These are phyloP conservation scores for Drosophila orena DNA, from an alignment of 1,140 invertebrate genomes.

Conservation along the genomic window DNA sequence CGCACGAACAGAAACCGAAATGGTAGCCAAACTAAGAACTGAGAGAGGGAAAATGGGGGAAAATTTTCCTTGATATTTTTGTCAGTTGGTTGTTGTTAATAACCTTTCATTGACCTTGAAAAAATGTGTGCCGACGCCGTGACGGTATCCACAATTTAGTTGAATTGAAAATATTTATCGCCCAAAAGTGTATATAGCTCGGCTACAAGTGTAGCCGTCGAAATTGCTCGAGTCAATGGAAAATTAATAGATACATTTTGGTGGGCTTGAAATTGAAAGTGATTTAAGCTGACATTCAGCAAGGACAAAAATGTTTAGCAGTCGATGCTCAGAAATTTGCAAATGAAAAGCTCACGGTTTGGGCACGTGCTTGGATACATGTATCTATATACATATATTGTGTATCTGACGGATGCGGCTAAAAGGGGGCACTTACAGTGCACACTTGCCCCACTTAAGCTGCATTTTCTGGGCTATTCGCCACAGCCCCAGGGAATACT, in stretches of 20 bases:
- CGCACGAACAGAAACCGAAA: slow-evolving; percentile 38
- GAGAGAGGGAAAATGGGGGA: slow-evolving; percentile 35
- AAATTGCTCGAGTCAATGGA: slow-evolving; percentile 24
- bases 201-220: slow-evolving; percentile 5
- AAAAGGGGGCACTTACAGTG: not conserved
- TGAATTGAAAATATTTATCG: slow-evolving; percentile 66
- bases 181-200: slow-evolving; percentile 41
- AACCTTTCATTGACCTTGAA: slow-evolving; percentile 84
- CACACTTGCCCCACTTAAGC: slow-evolving; percentile 26
- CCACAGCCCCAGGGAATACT: not conserved
- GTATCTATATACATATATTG: slow-evolving; percentile 12
- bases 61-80: slow-evolving; percentile 71
- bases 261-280: slow-evolving; percentile 49
- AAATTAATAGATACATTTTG: slow-evolving; percentile 45
- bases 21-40: slow-evolving; percentile 49
- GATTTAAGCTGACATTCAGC: slow-evolving; percentile 76
- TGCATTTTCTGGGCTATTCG: slow-evolving; percentile 32
- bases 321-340: slow-evolving; percentile 30
- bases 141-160: slow-evolving; percentile 63
- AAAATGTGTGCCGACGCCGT: slow-evolving; percentile 52
- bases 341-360: slow-evolving; percentile 60
- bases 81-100: slow-evolving; percentile 71
- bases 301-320: slow-evolving; percentile 68
- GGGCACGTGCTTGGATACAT: slow-evolving; percentile 47
- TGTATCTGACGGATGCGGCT: slow-evolving; percentile 64